Conservation (phyloP, 1,140 invertebrate genomes). For the Adoxophyes honmai region DNA sequence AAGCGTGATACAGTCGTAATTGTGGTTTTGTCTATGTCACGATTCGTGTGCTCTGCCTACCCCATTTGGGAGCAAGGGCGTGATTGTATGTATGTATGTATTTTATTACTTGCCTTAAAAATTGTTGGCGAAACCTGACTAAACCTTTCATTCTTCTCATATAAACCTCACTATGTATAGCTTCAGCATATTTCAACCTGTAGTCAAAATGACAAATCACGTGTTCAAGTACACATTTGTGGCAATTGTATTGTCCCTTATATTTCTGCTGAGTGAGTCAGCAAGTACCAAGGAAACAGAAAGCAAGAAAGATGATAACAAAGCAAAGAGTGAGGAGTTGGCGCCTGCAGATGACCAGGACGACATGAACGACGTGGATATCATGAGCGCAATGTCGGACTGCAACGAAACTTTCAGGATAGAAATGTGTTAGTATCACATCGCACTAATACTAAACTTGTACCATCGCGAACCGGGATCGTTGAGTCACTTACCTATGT, state of each 20-base stretch:
- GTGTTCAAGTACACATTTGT: neutral
- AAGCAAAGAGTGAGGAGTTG: neutral
- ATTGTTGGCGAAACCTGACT: no score
- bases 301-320: neutral
- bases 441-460: no score
- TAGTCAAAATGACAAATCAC: neutral
- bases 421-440: conserved; percentile 53
- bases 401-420: conserved; percentile 60
- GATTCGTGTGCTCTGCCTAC: no score
- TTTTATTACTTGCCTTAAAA: no score
- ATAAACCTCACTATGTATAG: neutral
- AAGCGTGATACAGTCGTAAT: no score
- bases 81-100: no score
- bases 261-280: neutral
- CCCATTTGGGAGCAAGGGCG: no score
- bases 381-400: conserved; percentile 38
- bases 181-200: neutral
- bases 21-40: no score
- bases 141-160: no score
- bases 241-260: neutral
- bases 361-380: conserved; percentile 27
- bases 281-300: neutral
- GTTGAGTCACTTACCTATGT: no score
- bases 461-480: no score
- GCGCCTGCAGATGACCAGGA: conserved; percentile 16